Conservation (phyloP, 2,113 vertebrate species). For the Pseudolaguvia tuberculata region DNA sequence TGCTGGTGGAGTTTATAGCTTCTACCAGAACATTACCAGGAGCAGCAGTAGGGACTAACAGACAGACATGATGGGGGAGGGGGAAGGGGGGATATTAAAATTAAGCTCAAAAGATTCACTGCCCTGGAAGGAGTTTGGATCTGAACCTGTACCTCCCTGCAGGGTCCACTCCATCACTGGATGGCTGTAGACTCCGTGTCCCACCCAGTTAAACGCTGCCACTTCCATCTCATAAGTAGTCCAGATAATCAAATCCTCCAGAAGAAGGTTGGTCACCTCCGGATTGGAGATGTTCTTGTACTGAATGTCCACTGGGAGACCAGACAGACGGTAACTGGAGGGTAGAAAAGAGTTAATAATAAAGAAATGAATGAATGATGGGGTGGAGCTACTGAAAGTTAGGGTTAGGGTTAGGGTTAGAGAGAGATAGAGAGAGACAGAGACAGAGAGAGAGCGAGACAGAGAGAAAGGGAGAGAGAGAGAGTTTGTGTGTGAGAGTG, state of each 20-base stretch:
- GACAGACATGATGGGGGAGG: conserved; percentile 23
- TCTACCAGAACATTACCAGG: conserved; percentile 87
- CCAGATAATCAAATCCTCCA: conserved; percentile 99
- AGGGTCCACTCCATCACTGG: conserved; percentile 96
- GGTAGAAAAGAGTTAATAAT: background rate
- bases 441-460: background rate
- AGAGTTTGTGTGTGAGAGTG: background rate
- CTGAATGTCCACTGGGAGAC: conserved; percentile 92
- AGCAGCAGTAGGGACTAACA: conserved; percentile 88
- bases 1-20: conserved; percentile 88
- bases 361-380: background rate
- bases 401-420: conserved; percentile 38
- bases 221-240: conserved; percentile 98
- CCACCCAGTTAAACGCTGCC: conserved; percentile 90
- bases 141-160: conserved; percentile 81
- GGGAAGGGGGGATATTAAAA: background rate
- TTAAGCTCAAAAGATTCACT: background rate
- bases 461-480: background rate
- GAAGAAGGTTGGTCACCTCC: conserved; percentile 85
- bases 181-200: conserved; percentile 87
- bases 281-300: conserved; percentile 93
- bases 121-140: background rate
- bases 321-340: conserved; percentile 88
- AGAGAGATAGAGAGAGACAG: background rate
- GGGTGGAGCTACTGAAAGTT: background rate